Conservation (phyloP, 2,888 invertebrate genomes). For the Agrenia bidenticulata region DNA sequence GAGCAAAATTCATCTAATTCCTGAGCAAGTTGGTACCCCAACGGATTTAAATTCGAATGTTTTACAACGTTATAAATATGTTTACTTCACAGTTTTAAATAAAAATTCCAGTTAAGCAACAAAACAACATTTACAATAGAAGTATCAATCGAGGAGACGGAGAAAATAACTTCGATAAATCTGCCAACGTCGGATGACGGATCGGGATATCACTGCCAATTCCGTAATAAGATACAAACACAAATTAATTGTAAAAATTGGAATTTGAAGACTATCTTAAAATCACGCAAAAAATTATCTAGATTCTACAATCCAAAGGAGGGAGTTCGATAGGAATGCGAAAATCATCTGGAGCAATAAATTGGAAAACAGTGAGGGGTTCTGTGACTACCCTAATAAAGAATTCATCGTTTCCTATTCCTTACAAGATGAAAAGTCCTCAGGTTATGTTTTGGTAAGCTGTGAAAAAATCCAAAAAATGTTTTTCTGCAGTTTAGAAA, state of each 20-base stretch:
- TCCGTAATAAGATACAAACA: too few species aligned
- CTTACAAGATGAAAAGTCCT: conserved; percentile 3
- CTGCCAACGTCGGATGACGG: neutral
- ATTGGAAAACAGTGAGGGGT: neutral
- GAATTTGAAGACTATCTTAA: too few species aligned
- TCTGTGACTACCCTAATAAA: neutral
- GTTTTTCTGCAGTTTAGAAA: neutral
- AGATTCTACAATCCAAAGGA: too few species aligned
- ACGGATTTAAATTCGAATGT: too few species aligned
- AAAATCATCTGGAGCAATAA: conserved; percentile 3
- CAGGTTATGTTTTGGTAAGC: conserved; percentile 9
- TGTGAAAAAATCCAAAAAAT: neutral
- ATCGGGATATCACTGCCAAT: too few species aligned
- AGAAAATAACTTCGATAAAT: neutral
- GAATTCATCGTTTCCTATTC: conserved; percentile 11
- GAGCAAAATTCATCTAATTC: neutral
- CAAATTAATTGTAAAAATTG: too few species aligned
- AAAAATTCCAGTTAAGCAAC: conserved; percentile 3
- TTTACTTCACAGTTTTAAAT: neutral
- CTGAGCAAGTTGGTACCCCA: conserved; percentile 2
- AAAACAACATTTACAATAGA: conserved; percentile 2
- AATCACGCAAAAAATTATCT: too few species aligned
- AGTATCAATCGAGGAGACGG: conserved; percentile 11
- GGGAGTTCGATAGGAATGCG: neutral
- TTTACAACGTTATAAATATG: too few species aligned